Conservation (phyloP, 2,113 vertebrate species). For the Psilopsiagon aurifrons region DNA sequence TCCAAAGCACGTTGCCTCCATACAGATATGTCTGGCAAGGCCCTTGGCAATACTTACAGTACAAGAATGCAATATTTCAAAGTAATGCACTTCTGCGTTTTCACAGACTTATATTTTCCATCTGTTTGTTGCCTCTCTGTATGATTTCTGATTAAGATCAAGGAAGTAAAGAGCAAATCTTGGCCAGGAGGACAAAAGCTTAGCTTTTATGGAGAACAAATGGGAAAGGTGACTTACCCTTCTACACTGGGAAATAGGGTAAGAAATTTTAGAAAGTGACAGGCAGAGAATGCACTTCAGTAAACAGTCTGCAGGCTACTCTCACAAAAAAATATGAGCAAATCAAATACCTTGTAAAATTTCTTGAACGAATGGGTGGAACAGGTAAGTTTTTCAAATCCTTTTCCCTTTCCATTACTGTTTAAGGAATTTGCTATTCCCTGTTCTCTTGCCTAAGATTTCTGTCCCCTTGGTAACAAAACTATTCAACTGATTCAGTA, state of each 20-base stretch:
- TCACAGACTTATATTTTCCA: constrained; percentile 31
- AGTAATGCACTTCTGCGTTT: not conserved
- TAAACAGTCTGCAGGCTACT: not conserved
- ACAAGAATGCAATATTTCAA: constrained; percentile 42
- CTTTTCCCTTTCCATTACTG: not conserved
- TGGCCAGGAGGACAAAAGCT: constrained; percentile 5
- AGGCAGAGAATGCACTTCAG: not conserved
- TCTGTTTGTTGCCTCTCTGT: constrained; percentile 27
- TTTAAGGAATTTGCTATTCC: not conserved
- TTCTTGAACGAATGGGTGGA: not conserved
- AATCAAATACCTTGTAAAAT: not conserved
- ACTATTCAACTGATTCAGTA: not conserved
- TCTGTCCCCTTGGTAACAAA: not conserved
- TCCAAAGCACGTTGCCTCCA: not conserved
- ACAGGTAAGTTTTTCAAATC: not conserved
- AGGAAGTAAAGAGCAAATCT: constrained; percentile 36
- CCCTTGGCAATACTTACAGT: not conserved
- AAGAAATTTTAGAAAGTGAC: constrained; percentile 29
- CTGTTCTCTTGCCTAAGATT: not conserved
- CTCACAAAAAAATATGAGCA: not conserved
- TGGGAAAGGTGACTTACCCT: not conserved
- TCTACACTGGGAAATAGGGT: not conserved
- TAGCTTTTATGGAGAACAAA: constrained; percentile 35
- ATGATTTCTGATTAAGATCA: constrained; percentile 34
- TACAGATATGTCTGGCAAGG: not conserved